Evolutionary conservation across 2,113 vertebrate genomes (phyloP).

Genomic region (Uria aalge): DNA sequence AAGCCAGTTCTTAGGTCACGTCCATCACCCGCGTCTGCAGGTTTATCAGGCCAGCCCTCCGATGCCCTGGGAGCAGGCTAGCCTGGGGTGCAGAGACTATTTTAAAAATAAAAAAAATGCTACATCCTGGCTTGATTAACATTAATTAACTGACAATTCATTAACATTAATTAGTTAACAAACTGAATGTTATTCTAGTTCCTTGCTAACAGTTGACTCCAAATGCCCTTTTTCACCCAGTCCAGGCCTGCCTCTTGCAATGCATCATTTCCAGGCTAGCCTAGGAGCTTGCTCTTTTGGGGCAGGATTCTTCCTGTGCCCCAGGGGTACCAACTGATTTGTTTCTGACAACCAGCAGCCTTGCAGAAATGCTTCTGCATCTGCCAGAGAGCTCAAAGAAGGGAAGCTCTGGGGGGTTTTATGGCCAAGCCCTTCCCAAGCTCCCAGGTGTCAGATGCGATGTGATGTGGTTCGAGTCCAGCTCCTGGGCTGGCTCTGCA

Average conservation of each 20-base stretch:
- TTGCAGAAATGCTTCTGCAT: background rate
- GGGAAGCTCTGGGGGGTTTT: background rate
- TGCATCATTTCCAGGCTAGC: background rate
- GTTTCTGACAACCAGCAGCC: background rate
- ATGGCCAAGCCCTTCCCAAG: background rate
- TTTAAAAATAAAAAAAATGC: background rate
- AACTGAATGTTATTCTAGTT: background rate
- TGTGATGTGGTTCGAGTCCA: background rate
- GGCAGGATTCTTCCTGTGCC: background rate
- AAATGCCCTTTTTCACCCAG: background rate
- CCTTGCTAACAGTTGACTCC: background rate
- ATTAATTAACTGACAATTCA: background rate
- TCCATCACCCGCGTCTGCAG: background rate
- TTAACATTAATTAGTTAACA: background rate
- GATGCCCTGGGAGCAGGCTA: background rate
- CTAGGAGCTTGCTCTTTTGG: background rate
- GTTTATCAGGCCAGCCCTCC: background rate
- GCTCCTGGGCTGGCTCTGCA: background rate
- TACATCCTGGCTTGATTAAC: background rate
- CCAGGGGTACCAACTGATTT: fast-evolving
- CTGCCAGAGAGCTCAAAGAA: background rate
- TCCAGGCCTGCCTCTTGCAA: background rate
- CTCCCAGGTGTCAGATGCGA: background rate
- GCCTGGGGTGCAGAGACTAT: background rate
- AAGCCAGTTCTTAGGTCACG: background rate